phyloP scores from a whole-genome alignment of 2,797 vertebrate species.

The Lerista edwardsae region DNA sequence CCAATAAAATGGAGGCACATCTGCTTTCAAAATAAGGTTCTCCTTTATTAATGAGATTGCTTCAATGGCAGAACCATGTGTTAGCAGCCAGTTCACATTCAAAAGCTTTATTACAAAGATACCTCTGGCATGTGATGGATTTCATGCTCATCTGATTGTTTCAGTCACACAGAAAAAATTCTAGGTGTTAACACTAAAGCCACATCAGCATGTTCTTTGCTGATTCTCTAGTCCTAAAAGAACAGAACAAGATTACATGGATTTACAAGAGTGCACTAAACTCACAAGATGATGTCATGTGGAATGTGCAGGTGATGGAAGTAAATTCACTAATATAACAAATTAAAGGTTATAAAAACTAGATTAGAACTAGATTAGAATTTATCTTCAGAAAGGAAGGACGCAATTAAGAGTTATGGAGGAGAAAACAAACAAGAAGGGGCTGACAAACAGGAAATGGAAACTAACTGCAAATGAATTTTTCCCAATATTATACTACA shows the following conservation, averaged over 20 bases:
- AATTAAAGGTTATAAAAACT: background rate
- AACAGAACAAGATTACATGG: background rate
- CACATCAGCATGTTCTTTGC: background rate
- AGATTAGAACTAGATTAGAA: background rate
- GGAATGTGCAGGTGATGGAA: background rate
- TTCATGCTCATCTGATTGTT: background rate
- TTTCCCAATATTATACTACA: background rate
- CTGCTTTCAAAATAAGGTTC: no score
- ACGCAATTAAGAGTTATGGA: slow-evolving; percentile 8
- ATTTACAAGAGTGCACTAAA: background rate
- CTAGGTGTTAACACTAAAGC: no score
- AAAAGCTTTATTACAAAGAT: background rate
- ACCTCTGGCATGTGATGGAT: background rate
- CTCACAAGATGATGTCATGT: background rate
- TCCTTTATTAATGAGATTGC: no score
- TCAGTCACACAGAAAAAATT: background rate
- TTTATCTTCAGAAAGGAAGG: background rate
- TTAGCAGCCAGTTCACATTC: no score
- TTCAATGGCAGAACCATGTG: no score
- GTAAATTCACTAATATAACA: background rate
- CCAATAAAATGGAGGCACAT: no score
- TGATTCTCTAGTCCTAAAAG: background rate
- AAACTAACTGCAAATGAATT: fast-evolving
- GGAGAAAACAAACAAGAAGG: slow-evolving; percentile 14
- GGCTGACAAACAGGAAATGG: slow-evolving; percentile 13